Evolutionary conservation across 2,888 invertebrate species (phyloP).

Genomic region (Drosophila flavopinicola): DNA sequence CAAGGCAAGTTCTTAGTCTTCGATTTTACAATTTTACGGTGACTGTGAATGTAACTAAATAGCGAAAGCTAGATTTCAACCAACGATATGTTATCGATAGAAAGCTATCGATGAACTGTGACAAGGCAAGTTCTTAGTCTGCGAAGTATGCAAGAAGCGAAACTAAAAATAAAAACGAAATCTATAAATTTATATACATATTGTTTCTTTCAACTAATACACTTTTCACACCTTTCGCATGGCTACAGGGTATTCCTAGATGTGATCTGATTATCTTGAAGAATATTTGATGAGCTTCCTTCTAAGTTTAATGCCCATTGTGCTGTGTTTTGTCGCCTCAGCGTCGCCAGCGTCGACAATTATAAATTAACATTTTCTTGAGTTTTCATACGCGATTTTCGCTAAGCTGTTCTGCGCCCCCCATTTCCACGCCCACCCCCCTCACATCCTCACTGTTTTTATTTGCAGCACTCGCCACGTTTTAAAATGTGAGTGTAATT

Average conservation of each 20-base stretch:
- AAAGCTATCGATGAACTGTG: background rate
- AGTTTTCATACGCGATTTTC: conserved; percentile 14
- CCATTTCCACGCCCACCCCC: background rate
- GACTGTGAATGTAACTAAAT: no score
- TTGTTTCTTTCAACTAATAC: no score
- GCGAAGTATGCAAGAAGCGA: no score
- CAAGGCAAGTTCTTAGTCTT: no score
- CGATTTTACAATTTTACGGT: no score
- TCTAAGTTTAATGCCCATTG: conserved; percentile 1
- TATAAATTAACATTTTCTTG: conserved; percentile 42
- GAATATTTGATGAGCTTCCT: background rate
- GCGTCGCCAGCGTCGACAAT: conserved; percentile 17
- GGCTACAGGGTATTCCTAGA: background rate
- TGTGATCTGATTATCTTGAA: conserved; percentile 6
- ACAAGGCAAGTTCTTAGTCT: no score
- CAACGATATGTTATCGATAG: no score
- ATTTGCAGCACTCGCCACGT: background rate
- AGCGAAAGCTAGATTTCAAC: no score
- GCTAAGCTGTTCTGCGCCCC: background rate
- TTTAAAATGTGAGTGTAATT: conserved; percentile 36
- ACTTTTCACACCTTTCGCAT: no score
- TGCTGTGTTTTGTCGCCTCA: conserved; percentile 3
- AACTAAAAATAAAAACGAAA: no score
- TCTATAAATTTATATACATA: no score
- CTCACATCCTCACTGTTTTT: background rate